Base-by-base conservation (phyloP, 2,888 invertebrate genomes). In the Bimastos eiseni region DNA sequence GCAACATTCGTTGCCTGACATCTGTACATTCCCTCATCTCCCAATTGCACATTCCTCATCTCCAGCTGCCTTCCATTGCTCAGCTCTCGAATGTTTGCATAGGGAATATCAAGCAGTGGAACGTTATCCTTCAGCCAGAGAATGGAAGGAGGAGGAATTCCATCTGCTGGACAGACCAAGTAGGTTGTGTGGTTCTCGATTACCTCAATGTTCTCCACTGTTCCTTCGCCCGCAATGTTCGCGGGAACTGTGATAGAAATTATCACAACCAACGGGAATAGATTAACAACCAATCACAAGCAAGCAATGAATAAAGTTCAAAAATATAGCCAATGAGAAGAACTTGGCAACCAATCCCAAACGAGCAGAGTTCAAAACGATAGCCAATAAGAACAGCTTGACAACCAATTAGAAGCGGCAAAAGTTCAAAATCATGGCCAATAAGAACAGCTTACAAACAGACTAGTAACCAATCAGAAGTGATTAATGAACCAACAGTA, bases 1-100 rank as follows among this genome's bases (percentile, higher is more conserved):
- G 95, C 95, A 90, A 95, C 95, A 92, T 96, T 96, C 30, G 93
- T 93, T 3, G 95, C 96, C 88, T 94, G 93, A 92, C 96, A 96
- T 70, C 94, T 94, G 92, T 95, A 96, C n/a, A 93, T 91, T 6
- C 95, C 95, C 2, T 93, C 94, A 92, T 96, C 95, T 6, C 92
- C 92, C 19, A 94, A 93, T 90, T 93, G 92, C 30, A 94, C 93
- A 49, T 92, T 92, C 70, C 92, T 84, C 83, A 93, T 70, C 90
- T 93, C 94, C 90, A 95, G 91, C 94, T 95, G 93, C 34, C 93
- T 93, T 33, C 94, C 94, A 33, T 94, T 92, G 89, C 93, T 92
- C 21, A 94, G 91, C 90, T 94, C 92, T 49, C 93, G 92, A 24
- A 94, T 92, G 89, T 94, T 93, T 4, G 93, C 92, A 91, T 94